phyloP scores from a whole-genome alignment of 2,113 vertebrate species.

The Mohoua ochrocephala region DNA sequence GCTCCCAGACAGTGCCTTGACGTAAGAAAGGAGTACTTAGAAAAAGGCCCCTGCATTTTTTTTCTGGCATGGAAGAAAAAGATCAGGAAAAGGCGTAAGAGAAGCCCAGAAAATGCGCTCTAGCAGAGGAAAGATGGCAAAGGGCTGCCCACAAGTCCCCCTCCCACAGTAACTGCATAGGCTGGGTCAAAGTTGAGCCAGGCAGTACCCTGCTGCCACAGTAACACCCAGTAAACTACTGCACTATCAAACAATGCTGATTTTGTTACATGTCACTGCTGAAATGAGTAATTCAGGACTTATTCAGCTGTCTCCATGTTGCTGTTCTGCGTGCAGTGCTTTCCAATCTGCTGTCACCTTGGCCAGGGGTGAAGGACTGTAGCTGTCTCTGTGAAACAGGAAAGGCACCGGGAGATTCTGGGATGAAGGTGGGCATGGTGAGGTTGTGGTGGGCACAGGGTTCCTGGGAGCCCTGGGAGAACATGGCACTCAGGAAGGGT shows the following conservation, averaged over 20 bases:
- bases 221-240: background rate
- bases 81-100: background rate
- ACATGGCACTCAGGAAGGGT: fast-evolving
- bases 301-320: background rate
- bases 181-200: fast-evolving
- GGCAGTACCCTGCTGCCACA: background rate
- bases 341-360: background rate
- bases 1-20: background rate
- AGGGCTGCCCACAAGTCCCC: background rate
- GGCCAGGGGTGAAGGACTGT: background rate
- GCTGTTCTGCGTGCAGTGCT: background rate
- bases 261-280: background rate
- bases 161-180: background rate
- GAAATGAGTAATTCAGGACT: background rate
- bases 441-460: background rate
- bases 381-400: background rate
- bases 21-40: background rate
- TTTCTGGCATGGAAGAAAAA: background rate
- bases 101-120: background rate
- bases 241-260: background rate
- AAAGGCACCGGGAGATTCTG: background rate
- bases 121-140: background rate
- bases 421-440: background rate
- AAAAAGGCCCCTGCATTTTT: background rate
- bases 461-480: background rate